phyloP scores from a whole-genome alignment of 1,140 invertebrate species.

The Drosophila seguyi region DNA sequence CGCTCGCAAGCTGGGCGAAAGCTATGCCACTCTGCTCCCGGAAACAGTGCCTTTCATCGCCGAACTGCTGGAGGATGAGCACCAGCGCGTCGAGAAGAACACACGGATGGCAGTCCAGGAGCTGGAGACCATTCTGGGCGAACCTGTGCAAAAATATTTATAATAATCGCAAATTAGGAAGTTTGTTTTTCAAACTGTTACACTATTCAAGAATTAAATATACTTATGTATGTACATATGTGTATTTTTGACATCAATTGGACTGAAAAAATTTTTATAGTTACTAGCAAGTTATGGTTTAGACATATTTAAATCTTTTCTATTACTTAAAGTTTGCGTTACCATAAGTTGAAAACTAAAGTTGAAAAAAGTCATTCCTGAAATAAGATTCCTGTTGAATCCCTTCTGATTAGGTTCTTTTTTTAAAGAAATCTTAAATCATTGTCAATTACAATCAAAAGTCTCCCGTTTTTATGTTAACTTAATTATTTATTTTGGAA shows the following conservation, averaged over 20 bases:
- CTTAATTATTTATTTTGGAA: slow-evolving; percentile 44
- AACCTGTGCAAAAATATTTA: slow-evolving; percentile 94
- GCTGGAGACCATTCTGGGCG: slow-evolving; percentile 92
- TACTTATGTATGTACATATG: background rate
- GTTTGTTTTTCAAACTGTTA: background rate
- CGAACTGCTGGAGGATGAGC: slow-evolving; percentile 94
- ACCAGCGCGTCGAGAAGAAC: slow-evolving; percentile 90
- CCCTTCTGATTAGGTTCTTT: too few species aligned
- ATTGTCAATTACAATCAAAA: background rate
- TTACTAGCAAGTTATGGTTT: background rate
- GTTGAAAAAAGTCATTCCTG: too few species aligned
- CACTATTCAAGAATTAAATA: background rate
- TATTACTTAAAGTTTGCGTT: too few species aligned
- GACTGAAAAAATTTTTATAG: background rate
- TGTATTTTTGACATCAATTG: background rate
- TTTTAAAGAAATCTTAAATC: too few species aligned
- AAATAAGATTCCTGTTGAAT: too few species aligned
- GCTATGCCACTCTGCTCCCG: slow-evolving; percentile 92
- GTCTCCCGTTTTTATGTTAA: background rate
- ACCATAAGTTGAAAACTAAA: too few species aligned
- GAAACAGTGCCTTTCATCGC: slow-evolving; percentile 94
- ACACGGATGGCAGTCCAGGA: slow-evolving; percentile 91
- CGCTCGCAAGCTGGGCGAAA: slow-evolving; percentile 91
- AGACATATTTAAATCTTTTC: too few species aligned
- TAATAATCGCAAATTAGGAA: slow-evolving; percentile 81